A percentile compares a stretch with the other conserved stretches of the same genome.
Evolutionary conservation across 1,140 invertebrate genomes (phyloP).

Genomic region (Doryteuthis pealeii): DNA sequence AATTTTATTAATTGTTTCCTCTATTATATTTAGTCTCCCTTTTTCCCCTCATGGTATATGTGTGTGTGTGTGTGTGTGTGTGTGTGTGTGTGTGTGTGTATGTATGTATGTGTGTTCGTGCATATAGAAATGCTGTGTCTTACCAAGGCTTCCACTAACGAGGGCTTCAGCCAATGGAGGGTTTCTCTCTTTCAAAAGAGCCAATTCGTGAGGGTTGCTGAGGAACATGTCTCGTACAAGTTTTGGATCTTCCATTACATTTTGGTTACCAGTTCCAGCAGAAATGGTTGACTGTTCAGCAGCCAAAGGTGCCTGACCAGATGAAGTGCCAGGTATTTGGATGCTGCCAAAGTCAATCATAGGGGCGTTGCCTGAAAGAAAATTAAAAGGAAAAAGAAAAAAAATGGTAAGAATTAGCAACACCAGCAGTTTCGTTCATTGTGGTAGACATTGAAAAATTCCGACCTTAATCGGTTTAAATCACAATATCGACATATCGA

Average conservation of each 20-base stretch:
- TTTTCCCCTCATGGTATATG: too few relatives aligned
- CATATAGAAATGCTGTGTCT: too few relatives aligned
- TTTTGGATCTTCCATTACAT: slow-evolving; percentile 75
- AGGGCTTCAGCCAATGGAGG: slow-evolving; percentile 87
- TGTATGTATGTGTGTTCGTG: too few relatives aligned
- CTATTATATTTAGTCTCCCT: too few relatives aligned
- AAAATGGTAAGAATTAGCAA: too few relatives aligned
- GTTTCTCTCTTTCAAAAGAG: slow-evolving; percentile 91
- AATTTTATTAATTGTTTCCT: too few relatives aligned
- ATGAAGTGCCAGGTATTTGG: slow-evolving; percentile 68
- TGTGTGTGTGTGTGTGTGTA: too few relatives aligned
- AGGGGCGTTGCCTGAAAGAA: slow-evolving; percentile 27
- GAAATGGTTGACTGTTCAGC: slow-evolving; percentile 31
- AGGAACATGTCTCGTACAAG: slow-evolving; percentile 86
- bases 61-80: too few relatives aligned
- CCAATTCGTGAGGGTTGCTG: slow-evolving; percentile 88
- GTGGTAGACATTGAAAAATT: too few relatives aligned
- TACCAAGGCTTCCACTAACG: slow-evolving; percentile 77
- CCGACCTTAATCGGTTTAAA: too few relatives aligned
- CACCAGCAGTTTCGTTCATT: too few relatives aligned
- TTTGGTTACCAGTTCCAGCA: slow-evolving; percentile 17
- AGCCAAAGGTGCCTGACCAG: slow-evolving; percentile 26
- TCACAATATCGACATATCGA: too few relatives aligned
- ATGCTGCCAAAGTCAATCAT: slow-evolving; percentile 83
- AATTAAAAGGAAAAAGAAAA: slow-evolving; percentile 5